Evolutionary conservation across 2,797 vertebrate species (phyloP), one percentile per base, ranked within the genome.

Genomic region (Salmo trutta): DNA sequence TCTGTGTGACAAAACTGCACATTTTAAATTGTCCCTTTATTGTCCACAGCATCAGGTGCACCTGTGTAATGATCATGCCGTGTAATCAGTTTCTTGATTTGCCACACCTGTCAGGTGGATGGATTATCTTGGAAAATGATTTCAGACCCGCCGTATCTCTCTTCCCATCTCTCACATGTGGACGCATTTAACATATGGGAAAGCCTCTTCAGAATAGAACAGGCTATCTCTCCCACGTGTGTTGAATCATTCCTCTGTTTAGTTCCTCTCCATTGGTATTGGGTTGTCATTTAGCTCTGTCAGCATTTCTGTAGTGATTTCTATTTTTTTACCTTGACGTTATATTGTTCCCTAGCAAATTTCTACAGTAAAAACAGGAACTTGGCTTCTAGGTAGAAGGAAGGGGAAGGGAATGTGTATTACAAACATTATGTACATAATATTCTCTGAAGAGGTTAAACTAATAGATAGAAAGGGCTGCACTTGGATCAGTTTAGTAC

Each of bases 401-500:
- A 67, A 27, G 16, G 71, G 53, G 52, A 27, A 12, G 53, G 31
- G 21, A 33, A 15, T 21, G 66, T 24, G 31, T 41, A 19, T 6
- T 29, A 31, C 51, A 12, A 69, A 75, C 53, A 69, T 29, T 76
- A 27, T 7, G 72, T 70, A 77, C 76, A 82, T 15, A 3, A 0
- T 79, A 79, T 52, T 73, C 12, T 75, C 53, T 41, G 2, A 14
- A 66, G 8, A 16, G 24, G 24, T 75, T 17, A 69, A 77, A 52
- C 70, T 41, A n/a, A 16, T 59, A 24, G 19, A 4, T 2, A 74
- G 8, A 56, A 12, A 1, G 8, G 36, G 8, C 75, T 36, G 77
- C 19, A 77, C 51, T 36, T 62, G 17, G 74, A 81, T 68, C 70
- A 71, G 79, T 74, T 77, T 65, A 21, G 36, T 66, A 70, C 76